phyloP scores from a whole-genome alignment of 2,888 invertebrate species.

The Herminia tarsipennalis region DNA sequence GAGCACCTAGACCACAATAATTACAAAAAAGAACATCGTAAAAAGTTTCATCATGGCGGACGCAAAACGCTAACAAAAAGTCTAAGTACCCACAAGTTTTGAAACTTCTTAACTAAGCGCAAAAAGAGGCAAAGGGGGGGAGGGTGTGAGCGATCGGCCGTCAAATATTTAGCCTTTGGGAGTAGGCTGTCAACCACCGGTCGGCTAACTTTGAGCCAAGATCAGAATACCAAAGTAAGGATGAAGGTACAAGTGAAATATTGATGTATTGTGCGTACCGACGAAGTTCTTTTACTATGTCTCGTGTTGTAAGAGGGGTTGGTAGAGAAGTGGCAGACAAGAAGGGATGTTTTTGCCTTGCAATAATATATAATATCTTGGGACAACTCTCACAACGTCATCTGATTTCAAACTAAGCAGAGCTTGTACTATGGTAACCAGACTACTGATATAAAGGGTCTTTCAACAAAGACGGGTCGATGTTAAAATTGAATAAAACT shows the following conservation, averaged over 20 bases:
- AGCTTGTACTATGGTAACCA: no score
- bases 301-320: no score
- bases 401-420: no score
- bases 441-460: no score
- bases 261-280: no score
- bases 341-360: no score
- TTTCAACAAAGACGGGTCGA: no score
- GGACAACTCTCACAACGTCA: no score
- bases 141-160: conserved; percentile 41
- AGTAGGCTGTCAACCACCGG: conserved; percentile 43
- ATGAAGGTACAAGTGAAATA: conserved; percentile 18
- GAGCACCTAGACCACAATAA: neutral
- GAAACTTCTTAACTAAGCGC: conserved; percentile 27
- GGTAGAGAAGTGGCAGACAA: no score
- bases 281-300: no score
- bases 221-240: conserved; percentile 34
- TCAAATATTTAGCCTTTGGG: conserved; percentile 45
- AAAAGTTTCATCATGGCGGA: conserved; percentile 21
- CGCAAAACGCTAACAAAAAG: conserved; percentile 16
- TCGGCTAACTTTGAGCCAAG: conserved; percentile 33
- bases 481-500: no score
- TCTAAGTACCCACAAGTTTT: conserved; percentile 14
- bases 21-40: neutral
- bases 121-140: conserved; percentile 17
- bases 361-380: no score